phyloP scores from a whole-genome alignment of 2,113 vertebrate species.

The Mus pahari region DNA sequence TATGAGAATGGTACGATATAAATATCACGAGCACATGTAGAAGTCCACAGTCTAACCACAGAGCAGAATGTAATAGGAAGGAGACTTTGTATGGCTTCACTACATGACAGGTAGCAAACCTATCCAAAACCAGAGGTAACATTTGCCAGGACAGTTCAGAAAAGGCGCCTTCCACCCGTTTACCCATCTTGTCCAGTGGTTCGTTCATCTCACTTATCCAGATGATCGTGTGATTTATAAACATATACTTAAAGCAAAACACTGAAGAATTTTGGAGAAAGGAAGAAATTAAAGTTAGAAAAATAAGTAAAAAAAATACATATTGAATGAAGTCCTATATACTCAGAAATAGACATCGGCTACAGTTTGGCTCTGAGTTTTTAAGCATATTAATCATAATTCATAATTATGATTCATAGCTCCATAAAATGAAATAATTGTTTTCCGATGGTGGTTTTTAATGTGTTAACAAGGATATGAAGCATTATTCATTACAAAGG shows the following conservation, averaged over 20 bases:
- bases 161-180: not conserved
- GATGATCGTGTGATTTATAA: slow-evolving; percentile 12
- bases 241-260: slow-evolving; percentile 4
- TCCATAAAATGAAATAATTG: not conserved
- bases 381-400: not conserved
- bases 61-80: not conserved
- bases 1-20: not conserved
- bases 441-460: not conserved
- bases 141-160: not conserved
- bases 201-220: slow-evolving; percentile 14
- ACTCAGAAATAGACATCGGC: not conserved
- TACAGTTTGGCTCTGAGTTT: not conserved
- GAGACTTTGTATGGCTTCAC: not conserved
- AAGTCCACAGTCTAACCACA: slow-evolving; percentile 12
- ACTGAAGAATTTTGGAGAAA: slow-evolving; percentile 32
- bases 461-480: not conserved
- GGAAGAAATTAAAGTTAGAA: not conserved
- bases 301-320: not conserved
- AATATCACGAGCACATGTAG: not conserved
- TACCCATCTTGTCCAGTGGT: not conserved
- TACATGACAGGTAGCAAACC: not conserved
- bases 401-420: not conserved
- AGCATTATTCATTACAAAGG: not conserved
- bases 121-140: not conserved
- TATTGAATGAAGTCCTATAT: not conserved